A percentile compares a stretch with the other conserved stretches of the same genome.
Conservation (phyloP, 2,113 vertebrate species). For the Peucedramus taeniatus region DNA sequence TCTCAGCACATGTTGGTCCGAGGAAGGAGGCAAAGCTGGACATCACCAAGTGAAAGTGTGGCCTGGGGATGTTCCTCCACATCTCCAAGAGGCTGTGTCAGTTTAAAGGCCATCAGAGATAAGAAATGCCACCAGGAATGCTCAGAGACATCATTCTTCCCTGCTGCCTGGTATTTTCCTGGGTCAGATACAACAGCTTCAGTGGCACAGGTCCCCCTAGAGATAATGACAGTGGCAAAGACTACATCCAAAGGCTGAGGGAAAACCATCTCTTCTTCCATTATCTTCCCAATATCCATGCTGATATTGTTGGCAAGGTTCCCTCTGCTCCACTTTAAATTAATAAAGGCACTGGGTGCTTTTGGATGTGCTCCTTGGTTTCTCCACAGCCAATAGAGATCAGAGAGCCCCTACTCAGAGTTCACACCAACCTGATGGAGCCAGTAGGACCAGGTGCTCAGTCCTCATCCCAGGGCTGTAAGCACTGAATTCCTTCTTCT, state of each 20-base stretch:
- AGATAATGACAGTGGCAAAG: neutral
- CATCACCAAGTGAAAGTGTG: fast-evolving
- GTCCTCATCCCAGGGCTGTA: neutral
- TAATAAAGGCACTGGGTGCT: neutral
- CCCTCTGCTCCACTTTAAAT: neutral
- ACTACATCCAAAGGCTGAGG: neutral
- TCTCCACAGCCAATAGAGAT: neutral
- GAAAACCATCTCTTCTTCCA: neutral
- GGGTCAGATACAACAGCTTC: neutral
- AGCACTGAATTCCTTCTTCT: neutral
- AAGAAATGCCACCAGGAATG: neutral
- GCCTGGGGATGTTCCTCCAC: neutral
- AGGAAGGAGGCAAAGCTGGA: neutral
- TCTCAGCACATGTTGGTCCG: fast-evolving
- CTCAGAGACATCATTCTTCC: neutral
- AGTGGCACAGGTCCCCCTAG: neutral
- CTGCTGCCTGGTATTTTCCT: neutral
- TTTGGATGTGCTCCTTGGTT: neutral
- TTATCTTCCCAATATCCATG: neutral
- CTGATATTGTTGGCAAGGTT: fast-evolving
- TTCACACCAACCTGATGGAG: neutral
- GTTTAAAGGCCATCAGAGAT: neutral
- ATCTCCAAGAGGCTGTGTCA: neutral
- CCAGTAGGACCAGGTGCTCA: neutral
- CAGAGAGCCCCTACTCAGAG: neutral